Base-by-base conservation (phyloP, 2,888 invertebrate species). In the Cataglyphis altisquamis region DNA sequence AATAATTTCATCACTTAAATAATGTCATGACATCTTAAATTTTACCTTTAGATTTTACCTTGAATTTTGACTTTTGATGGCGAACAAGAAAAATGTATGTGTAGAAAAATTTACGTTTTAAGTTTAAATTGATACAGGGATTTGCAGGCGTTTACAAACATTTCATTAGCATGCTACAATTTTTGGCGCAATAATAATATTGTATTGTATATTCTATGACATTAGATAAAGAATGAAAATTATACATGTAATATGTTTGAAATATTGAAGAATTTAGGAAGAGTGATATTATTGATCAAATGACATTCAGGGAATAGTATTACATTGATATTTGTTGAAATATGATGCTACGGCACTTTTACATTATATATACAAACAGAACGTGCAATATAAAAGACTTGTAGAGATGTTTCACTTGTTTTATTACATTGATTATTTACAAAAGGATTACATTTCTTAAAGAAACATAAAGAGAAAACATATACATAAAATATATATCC, bases 241-340 rank as follows among this genome's bases (percentile, higher is more conserved):
- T 70, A 15, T 5, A 39, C 18, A 18, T 15, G 6, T n/a, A 15
- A 60, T n/a, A 41, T 41, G 25, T 29, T 41, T 62, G n/a, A 41
- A 29, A 41, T 29, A 52, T 52, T 8, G 52, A 48, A 48, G 8
- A 52, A 8, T 62, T 48, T 15, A 62, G 21, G 1, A 74, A 74
- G 10, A 72, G 2, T 70, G 21, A 6, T 25, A 29, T 41, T 45
- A 63, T 63, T 32, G 45, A 45, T 60, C 8, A 29, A 62, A 63
- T 21, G 32, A 41, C 45, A 21, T 74, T 62, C n/a, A 32, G 5
- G 25, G 1, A 60, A 60, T 72, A 72, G 36, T 15, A 25, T 73
- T 60, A 29, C n/a, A 45, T 74, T 29, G 41, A 62, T 32, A 62
- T 60, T 62, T 73, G 29, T 73, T 63, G 45, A n/a, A 45, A 63